A percentile compares a stretch with the other conserved stretches of the same genome.
Conservation (phyloP, 2,113 vertebrate genomes). For the Ptilorrhoa leucosticta region DNA sequence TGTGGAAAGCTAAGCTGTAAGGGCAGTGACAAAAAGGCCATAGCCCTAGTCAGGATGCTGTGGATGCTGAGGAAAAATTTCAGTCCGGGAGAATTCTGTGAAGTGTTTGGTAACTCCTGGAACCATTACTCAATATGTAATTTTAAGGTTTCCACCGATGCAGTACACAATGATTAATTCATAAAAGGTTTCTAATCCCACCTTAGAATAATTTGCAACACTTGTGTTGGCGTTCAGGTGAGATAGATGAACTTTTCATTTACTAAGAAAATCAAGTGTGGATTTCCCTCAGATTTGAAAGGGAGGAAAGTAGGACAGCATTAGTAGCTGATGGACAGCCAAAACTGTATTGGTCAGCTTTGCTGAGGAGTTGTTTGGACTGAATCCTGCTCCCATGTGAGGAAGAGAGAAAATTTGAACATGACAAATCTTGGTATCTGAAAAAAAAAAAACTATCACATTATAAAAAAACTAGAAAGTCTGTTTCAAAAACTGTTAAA, state of each 20-base stretch:
- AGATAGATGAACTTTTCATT: neutral
- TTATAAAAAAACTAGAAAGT: neutral
- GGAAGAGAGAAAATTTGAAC: neutral
- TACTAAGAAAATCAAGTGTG: neutral
- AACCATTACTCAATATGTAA: neutral
- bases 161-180: neutral
- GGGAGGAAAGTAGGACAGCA: neutral
- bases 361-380: neutral
- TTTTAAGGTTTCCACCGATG: neutral
- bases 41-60: neutral
- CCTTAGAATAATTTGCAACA: neutral
- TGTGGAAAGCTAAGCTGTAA: neutral
- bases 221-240: neutral
- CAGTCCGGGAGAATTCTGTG: neutral
- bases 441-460: neutral
- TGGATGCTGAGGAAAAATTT: neutral
- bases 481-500: neutral
- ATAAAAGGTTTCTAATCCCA: neutral
- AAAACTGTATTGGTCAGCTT: neutral
- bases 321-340: neutral
- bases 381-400: neutral
- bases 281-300: neutral
- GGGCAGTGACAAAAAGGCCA: neutral
- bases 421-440: neutral
- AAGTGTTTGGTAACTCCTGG: neutral